Percentiles rank a stretch among this genome's conserved stretches.
Conservation (phyloP, 2,888 invertebrate genomes). For the Pseudeuparius sepicola region DNA sequence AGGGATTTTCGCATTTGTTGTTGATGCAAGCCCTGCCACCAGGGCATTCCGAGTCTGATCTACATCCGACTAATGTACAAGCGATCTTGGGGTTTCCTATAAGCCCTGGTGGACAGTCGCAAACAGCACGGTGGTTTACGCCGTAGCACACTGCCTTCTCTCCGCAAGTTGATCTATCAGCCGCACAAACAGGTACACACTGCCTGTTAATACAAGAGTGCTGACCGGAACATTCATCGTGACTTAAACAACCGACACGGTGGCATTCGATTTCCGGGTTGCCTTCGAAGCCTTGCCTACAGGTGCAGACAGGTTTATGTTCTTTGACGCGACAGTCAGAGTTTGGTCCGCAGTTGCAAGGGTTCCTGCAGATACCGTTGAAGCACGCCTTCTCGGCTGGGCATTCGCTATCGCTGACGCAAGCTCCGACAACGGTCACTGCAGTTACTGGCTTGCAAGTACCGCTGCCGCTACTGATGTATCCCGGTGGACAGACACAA, state of each 20-base stretch:
- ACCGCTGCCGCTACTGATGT: slow-evolving; percentile 73
- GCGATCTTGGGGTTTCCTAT: slow-evolving; percentile 70
- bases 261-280: slow-evolving; percentile 75
- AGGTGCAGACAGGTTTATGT: slow-evolving; percentile 82
- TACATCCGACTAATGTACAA: slow-evolving; percentile 74
- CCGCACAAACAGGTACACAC: slow-evolving; percentile 71
- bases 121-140: slow-evolving; percentile 68
- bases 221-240: slow-evolving; percentile 70
- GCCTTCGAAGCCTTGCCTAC: slow-evolving; percentile 70
- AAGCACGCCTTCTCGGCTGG: slow-evolving; percentile 68
- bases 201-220: slow-evolving; percentile 76
- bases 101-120: slow-evolving; percentile 73
- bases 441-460: slow-evolving; percentile 66
- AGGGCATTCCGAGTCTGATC: slow-evolving; percentile 71
- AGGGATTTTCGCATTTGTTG: slow-evolving; percentile 68
- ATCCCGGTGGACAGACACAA: slow-evolving; percentile 82
- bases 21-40: slow-evolving; percentile 72
- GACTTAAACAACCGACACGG: slow-evolving; percentile 60
- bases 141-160: slow-evolving; percentile 70
- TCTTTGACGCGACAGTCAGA: slow-evolving; percentile 75
- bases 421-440: slow-evolving; percentile 50
- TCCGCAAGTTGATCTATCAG: slow-evolving; percentile 63
- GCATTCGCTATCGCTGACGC: slow-evolving; percentile 70
- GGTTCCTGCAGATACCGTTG: slow-evolving; percentile 69
- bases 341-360: slow-evolving; percentile 77